Base-by-base conservation (phyloP, 2,797 vertebrate genomes). In the Steatocranus sp. region DNA sequence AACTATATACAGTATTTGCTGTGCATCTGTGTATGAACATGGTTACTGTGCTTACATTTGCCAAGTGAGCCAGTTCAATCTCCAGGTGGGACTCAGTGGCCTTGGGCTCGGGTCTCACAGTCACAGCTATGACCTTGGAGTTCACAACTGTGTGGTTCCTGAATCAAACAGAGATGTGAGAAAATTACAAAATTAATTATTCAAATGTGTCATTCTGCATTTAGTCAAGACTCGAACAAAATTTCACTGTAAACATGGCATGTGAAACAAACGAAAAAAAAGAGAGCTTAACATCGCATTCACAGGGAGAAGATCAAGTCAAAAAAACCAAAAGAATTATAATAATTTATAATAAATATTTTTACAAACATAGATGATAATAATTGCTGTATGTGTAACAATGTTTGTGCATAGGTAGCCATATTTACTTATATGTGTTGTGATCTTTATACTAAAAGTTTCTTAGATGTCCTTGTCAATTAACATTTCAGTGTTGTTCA, bases 61-160 rank as follows among this genome's bases (percentile, higher is more conserved):
- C 96, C 92, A 99, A 95, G 94, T 99, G 98, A 87, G 99, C 99
- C 75, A 99, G 95, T 88, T 99, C 98, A 89, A 99, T 99, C 92
- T 99, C 99, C 96, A 99, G 95, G 86, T 97, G 97, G 3, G 97
- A 96, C 90, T 99, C 97, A 0, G 96, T 96, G 54, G 96, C 95
- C 95, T 96, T 98, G 61, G 98, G 97, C 91, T 99, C 98, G 0
- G 98, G 99, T 87, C 97, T 96, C 93, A 99, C 98, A 36, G 98
- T 99, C 84, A 99, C 98, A 86, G 98, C 97, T 7, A 99, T 99
- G 91, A 99, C 97, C 96, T 99, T 99, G 79, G 98, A 99, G 96
- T 98, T 99, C 86, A 99, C 96, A 36, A 98, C 97, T 5, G 99
- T 99, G 94, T 98, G 97, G 95, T 99, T 99, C 96, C 99, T 99